Base-by-base conservation (phyloP, 2,113 vertebrate species). In the Rhinoderma darwinii region DNA sequence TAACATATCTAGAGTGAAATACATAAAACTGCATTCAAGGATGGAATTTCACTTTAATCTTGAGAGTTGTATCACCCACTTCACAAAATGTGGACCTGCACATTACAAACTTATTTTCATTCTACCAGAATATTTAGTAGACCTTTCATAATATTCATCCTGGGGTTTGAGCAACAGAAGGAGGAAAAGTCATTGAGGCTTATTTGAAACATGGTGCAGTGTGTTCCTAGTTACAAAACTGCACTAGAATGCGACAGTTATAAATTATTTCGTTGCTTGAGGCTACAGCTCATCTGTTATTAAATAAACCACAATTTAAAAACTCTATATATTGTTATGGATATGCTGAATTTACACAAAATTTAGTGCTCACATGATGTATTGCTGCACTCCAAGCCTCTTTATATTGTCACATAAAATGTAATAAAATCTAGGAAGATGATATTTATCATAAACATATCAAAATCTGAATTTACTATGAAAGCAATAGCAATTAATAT, bases 241-340 rank as follows among this genome's bases (percentile, higher is more conserved):
- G 15, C 30, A 17, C 63, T 68, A 68, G 63, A 68, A 35, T 14
- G 15, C 30, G 1, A 68, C 27, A 32, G 63, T 30, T 68, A 68
- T 35, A 68, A 68, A 68, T 35, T 5, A 32, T 2, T 35, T 68
- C 12, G 63, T 18, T 68, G 27, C 63, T 68, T 35, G 30, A 68
- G 14, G 63, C 63, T 68, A 68, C 1, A 35, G 63, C 30, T 68
- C 63, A 68, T 68, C 63, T 68, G 63, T 68, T 68, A 68, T 68
- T 35, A 35, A 35, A 35, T 18, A 18, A 18, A 10, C 30, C 27
- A 17, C 63, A 68, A 35, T 18, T 4, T 68, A 68, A 68, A 68
- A 17, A 14, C 6, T 32, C 5, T 35, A 0, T 6, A 6, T 68
- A 35, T 68, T 17, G 2, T 6, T 68, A 68, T 68, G 1, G 63